Evolutionary conservation across 2,113 vertebrate genomes (phyloP), one percentile per base, ranked within the genome.

Genomic region (Eulemur rufifrons): DNA sequence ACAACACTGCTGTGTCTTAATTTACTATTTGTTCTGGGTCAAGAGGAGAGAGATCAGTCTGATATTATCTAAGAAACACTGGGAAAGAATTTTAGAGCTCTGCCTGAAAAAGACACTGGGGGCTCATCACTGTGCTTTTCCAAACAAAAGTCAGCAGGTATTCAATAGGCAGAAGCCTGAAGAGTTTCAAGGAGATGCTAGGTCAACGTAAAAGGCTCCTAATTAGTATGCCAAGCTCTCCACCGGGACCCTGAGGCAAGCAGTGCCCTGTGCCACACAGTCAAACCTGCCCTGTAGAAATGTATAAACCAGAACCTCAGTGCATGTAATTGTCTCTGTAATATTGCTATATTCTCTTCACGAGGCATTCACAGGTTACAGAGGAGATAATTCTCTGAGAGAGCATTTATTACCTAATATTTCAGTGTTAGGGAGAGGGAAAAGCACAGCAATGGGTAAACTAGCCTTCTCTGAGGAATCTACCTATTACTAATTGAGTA

Each of bases 131-230:
- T 56, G 25, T 73, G 59, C 63, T 92, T 94, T 92, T 82, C 66
- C 78, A 96, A 96, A 59, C 61, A n/a, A 3, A 93, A 71, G 52
- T 89, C 93, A 92, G 87, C 89, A 91, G 83, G 21, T 56, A 69
- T 93, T 87, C 59, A 63, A 81, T 91, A 71, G 42, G 12, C 45
- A 84, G 54, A 39, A 39, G 34, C 23, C 29, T 64, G 20, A 64
- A 71, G 47, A 86, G 27, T 47, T 54, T 66, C 27, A 23, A 15
- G 59, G 25, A 86, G 39, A 59, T 32, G 88, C 61, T 66, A 81
- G 82, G 32, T 92, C 91, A 86, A 61, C 21, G 52, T 8, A 47
- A 61, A 90, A 69, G 17, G 23, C 29, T 54, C 47, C 74, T 73
- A 82, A 89, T 95, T 77, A 83, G 39, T 18, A 15, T 68, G 47